Evolutionary conservation across 2,797 vertebrate species (phyloP), one percentile per base, ranked within the genome.

Genomic region (Rhinoraja longicauda): DNA sequence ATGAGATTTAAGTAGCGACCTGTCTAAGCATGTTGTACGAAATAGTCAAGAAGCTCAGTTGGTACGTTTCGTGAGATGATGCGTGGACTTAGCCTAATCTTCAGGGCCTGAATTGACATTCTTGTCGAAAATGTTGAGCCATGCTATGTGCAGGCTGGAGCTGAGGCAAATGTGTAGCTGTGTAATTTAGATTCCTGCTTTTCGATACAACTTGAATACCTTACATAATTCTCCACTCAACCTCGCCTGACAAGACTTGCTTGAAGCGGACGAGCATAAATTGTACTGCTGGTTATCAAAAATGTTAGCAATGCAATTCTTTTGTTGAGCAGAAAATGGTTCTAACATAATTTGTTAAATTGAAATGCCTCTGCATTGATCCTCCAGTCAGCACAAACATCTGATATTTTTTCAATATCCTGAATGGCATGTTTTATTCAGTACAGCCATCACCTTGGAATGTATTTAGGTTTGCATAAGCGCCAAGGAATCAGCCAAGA

Each of bases 91-190:
- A 57, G 39, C 39, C 45, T 53, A 19, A 92, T 53, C 21, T 73
- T 45, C 90, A 75, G 39, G 39, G n/a, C 59, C 84, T 88, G 84
- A 88, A 64, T n/a, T 19, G n/a, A 73, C 36, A 26, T 91, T 73
- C 36, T 70, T 73, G 73, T 53, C 39, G 8, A 24, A 91, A 29
- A 15, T 17, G 73, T 29, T 13, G 59, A 91, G 39, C 70, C 9
- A 73, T 57, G 70, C 6, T 72, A 29, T 53, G 70, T 73, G 90
- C 39, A 45, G 67, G 67, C 24, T 90, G 73, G 67, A 91, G 6
- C 26, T 15, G 13, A 53, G 67, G 10, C 45, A 91, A 91, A 73
- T 29, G 70, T 73, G 21, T 70, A 53, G 72, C 64, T 90, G 32
- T 72, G 9, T 72, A 39, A 72, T 45, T 72, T 36, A 72, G 67